A percentile compares a stretch with the other conserved stretches of the same genome.
Conservation (phyloP, 1,140 invertebrate species). For the Drosophila bocqueti region DNA sequence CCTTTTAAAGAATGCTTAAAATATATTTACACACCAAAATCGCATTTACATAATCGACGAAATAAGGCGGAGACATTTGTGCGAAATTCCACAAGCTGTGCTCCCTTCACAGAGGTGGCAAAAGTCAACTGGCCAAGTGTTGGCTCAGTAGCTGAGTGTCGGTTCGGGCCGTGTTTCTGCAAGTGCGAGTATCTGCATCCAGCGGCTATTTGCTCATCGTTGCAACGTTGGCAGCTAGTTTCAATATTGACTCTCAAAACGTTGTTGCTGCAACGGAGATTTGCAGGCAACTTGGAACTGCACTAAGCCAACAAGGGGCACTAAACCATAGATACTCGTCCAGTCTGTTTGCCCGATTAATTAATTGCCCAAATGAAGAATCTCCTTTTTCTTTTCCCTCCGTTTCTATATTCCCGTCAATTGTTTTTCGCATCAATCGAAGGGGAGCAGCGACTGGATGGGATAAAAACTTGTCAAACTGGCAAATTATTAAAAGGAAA, state of each 20-base stretch:
- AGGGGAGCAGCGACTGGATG: not conserved
- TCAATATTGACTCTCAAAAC: slow-evolving; percentile 74
- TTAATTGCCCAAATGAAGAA: slow-evolving; percentile 61
- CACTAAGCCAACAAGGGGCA: slow-evolving; percentile 44
- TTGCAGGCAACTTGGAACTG: slow-evolving; percentile 39
- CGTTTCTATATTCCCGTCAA: not conserved
- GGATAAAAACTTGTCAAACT: slow-evolving; percentile 62
- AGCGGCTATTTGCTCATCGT: slow-evolving; percentile 62
- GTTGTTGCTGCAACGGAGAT: slow-evolving; percentile 64
- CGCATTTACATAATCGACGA: slow-evolving; percentile 35
- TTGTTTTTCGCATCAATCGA: slow-evolving; percentile 47
- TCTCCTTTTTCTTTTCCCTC: not conserved
- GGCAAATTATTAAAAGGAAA: slow-evolving; percentile 82
- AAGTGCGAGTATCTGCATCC: slow-evolving; percentile 29
- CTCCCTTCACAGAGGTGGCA: slow-evolving; percentile 48
- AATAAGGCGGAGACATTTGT: slow-evolving; percentile 25
- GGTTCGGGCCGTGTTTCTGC: slow-evolving; percentile 10
- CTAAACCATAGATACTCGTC: slow-evolving; percentile 5
- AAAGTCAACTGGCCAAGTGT: slow-evolving; percentile 70
- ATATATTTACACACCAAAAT: not conserved
- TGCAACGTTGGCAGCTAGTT: slow-evolving; percentile 50
- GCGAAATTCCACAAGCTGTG: slow-evolving; percentile 62
- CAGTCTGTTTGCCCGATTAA: slow-evolving; percentile 60
- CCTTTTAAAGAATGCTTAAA: slow-evolving; percentile 2
- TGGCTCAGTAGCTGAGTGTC: slow-evolving; percentile 34